Conservation (phyloP, 1,140 invertebrate genomes). For the Bombus consobrinus region DNA sequence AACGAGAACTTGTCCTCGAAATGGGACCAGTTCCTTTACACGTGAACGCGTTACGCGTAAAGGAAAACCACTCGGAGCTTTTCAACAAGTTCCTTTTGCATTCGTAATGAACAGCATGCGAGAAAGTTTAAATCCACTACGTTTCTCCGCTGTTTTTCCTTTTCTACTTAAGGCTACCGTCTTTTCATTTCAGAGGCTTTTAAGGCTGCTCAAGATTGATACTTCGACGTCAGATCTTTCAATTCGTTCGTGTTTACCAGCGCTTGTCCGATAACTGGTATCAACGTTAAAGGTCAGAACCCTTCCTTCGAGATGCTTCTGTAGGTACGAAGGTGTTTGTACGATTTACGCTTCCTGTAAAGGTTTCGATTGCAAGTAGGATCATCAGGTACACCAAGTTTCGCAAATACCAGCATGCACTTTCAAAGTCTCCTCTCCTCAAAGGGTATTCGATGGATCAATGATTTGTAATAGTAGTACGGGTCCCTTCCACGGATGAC, state of each 20-base stretch:
- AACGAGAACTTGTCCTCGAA: constrained; percentile 27
- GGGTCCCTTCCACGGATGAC: neutral
- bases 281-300: neutral
- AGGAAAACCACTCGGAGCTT: neutral
- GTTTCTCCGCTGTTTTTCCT: too few relatives aligned
- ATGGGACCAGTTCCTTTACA: neutral
- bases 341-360: neutral
- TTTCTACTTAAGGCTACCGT: neutral
- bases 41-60: neutral
- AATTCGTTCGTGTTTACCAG: neutral
- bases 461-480: neutral
- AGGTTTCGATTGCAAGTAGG: neutral
- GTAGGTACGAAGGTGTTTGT: neutral
- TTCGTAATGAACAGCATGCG: neutral
- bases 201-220: neutral
- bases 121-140: constrained; percentile 1
- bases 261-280: neutral
- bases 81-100: neutral
- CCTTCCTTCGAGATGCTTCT: neutral
- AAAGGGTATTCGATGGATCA: neutral
- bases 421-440: neutral
- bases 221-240: neutral
- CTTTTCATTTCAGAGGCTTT: neutral
- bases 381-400: neutral
- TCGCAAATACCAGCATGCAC: neutral